Evolutionary conservation across 2,113 vertebrate genomes (phyloP).

Genomic region (Anhinga rufa): DNA sequence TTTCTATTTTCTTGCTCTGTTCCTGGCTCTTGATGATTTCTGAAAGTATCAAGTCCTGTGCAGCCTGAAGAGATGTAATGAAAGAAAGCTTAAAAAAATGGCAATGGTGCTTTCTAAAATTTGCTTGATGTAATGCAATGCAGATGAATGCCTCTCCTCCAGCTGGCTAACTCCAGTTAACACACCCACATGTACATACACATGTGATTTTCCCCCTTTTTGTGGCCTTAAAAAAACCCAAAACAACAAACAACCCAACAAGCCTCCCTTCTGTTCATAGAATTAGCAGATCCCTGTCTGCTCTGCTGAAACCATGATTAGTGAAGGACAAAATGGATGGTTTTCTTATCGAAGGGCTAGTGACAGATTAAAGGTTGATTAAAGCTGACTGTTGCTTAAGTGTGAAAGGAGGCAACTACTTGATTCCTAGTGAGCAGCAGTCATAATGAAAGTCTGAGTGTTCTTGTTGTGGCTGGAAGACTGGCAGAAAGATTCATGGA

Average conservation of each 20-base stretch:
- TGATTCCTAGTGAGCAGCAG: constrained; percentile 50
- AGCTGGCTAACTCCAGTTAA: constrained; percentile 2
- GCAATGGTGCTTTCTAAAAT: not conserved
- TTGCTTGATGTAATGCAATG: not conserved
- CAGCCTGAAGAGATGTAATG: not conserved
- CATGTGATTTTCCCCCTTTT: not conserved
- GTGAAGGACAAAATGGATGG: constrained; percentile 29
- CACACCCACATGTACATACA: not conserved
- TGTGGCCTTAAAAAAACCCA: not conserved
- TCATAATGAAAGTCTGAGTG: not conserved
- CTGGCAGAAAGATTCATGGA: constrained; percentile 10
- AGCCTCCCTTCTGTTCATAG: not conserved
- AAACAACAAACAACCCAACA: not conserved
- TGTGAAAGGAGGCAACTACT: constrained; percentile 31
- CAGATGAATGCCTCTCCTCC: constrained; percentile 11
- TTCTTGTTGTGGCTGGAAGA: not conserved
- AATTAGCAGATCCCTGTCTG: constrained; percentile 12
- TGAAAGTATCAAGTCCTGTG: not conserved
- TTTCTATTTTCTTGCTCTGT: not conserved
- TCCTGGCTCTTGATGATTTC: not conserved
- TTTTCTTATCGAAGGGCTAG: constrained; percentile 50
- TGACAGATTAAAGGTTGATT: constrained; percentile 21
- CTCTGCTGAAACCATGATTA: constrained; percentile 36
- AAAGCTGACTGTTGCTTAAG: not conserved
- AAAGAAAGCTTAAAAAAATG: not conserved